A percentile compares a stretch with the other conserved stretches of the same genome.
These are phyloP conservation scores for Venusia cambrica DNA, from an alignment of 2,888 invertebrate genomes.

Conservation along the genomic window DNA sequence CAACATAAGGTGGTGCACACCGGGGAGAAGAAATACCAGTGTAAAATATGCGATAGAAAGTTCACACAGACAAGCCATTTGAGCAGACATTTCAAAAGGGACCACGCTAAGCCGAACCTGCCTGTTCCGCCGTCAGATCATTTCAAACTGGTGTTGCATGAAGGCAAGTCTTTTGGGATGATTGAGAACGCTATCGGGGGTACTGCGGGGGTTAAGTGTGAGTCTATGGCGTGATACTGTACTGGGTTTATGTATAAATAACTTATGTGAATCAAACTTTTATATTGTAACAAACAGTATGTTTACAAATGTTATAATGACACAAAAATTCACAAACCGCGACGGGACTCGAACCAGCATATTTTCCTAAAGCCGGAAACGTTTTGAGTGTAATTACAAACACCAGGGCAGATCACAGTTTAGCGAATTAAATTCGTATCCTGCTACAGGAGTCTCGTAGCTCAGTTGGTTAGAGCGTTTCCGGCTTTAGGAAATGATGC, in stretches of 20 bases:
- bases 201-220: constrained; percentile 17
- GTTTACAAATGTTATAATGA: too few relatives aligned
- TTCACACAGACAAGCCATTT: constrained; percentile 71
- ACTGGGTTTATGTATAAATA: neutral
- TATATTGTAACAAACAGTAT: too few relatives aligned
- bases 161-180: constrained; percentile 35
- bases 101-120: constrained; percentile 59
- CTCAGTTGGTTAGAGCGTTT: too few relatives aligned
- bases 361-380: too few relatives aligned
- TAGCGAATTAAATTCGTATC: too few relatives aligned
- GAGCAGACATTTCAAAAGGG: constrained; percentile 65
- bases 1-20: constrained; percentile 71
- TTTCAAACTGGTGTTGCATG: constrained; percentile 48
- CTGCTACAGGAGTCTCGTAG: too few relatives aligned
- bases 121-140: constrained; percentile 57
- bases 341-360: too few relatives aligned
- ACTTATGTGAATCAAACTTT: too few relatives aligned
- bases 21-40: constrained; percentile 70
- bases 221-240: constrained; percentile 1
- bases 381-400: too few relatives aligned
- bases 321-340: too few relatives aligned
- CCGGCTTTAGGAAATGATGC: too few relatives aligned
- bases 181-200: constrained; percentile 34
- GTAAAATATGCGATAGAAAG: constrained; percentile 67
- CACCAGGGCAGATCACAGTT: too few relatives aligned